Base-by-base conservation (phyloP, 1,140 invertebrate species). In the Pogonognathellus flavescens region DNA sequence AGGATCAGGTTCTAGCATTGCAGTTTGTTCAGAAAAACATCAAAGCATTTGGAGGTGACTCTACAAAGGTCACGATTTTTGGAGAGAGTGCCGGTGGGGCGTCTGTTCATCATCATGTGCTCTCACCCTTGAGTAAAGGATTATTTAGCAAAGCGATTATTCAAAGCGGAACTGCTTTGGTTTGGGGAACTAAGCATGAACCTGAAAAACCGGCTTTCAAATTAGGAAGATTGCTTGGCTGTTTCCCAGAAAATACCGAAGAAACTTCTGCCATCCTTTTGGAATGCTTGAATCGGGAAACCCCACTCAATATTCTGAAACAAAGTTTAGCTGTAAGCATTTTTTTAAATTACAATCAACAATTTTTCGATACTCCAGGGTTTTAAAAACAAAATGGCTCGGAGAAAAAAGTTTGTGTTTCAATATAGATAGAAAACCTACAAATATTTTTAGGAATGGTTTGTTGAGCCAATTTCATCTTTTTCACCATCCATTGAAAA, bases 21-120 rank as follows among this genome's bases (percentile, higher is more conserved):
- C 18, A 59, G 6, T 84, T 66, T 66, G 84, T 84, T 8, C 70
- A 84, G 22, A 72, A 84, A 25, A 80, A 84, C 13, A 84, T 84
- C 9, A 13, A 60, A 13, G 25, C 22, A 16, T 84, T 84, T 59
- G 84, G 84, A 11, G 84, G 84, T 0, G 84, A 84, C 31, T 6
- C 31, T 41, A 3, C 31, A 41, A 41, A 41, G 6, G 31, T 41
- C 2, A 41, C 31, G 6, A 62, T 62, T 11, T 11, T 62, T 6
- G 60, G 60, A 22, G 20, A 31, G 9, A 62, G 60, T 20, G 60
- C 60, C 3, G 60, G 60, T 22, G 20, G n/a, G 3, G 20, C 60
- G 1, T 22, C 18, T 22, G 60, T 8, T 22, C 60, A 16, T 41
- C 31, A 41, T 41, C 31, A 41, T 6, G 31, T 41, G 1, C 31